A percentile compares a stretch with the other conserved stretches of the same genome.
Conservation (phyloP, 1,140 invertebrate genomes). For the Adelges cooleyi region DNA sequence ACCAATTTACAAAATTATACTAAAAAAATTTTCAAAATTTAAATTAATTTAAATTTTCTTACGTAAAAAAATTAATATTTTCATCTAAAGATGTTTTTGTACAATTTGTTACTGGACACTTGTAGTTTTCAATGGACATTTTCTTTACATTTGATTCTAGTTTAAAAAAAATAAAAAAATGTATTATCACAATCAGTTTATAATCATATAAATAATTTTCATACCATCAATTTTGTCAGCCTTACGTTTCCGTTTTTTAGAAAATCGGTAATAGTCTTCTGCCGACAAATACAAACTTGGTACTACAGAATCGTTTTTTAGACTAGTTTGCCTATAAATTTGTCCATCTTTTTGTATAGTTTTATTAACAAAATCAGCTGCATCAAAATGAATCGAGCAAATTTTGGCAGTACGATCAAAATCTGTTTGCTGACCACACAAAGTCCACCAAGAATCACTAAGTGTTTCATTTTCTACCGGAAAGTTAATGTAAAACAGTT, state of each 20-base stretch:
- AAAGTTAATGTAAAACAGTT: neutral
- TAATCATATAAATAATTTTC: no score
- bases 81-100: neutral
- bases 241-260: neutral
- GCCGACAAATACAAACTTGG: neutral
- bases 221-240: neutral
- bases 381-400: constrained; percentile 9
- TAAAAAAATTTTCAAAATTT: no score
- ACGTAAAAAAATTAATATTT: no score
- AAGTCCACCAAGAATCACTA: neutral
- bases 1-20: no score
- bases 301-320: neutral
- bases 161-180: neutral
- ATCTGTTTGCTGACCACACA: neutral
- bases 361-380: neutral
- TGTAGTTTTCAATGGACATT: neutral
- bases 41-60: no score
- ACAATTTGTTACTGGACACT: neutral
- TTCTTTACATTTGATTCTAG: neutral
- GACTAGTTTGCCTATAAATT: neutral
- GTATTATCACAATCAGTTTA: no score
- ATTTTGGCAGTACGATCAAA: neutral
- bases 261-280: neutral
- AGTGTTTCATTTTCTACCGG: neutral
- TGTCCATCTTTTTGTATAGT: neutral